Conservation (phyloP, 2,113 vertebrate genomes). For the Turnix velox region DNA sequence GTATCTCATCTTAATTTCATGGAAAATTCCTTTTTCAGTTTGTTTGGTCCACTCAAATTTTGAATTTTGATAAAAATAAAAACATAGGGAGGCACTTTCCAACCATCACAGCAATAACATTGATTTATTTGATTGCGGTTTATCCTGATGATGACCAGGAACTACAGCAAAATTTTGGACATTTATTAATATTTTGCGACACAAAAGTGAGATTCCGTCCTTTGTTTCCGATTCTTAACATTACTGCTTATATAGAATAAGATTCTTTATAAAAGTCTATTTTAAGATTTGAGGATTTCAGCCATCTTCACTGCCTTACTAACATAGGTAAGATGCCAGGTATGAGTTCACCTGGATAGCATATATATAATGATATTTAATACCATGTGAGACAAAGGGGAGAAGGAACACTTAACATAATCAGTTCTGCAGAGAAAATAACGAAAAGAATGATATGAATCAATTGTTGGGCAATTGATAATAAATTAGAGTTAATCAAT, state of each 20-base stretch:
- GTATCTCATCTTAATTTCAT: neutral
- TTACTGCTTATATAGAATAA: neutral
- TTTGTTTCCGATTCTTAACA: neutral
- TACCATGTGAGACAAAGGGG: neutral
- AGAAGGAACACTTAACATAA: neutral
- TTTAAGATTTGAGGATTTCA: neutral
- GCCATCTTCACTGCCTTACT: neutral
- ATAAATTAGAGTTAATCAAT: neutral
- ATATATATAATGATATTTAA: neutral
- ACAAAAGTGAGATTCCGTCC: no score
- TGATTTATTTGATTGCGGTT: neutral
- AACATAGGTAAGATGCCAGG: neutral
- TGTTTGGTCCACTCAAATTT: neutral
- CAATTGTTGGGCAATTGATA: neutral
- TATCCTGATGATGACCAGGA: neutral
- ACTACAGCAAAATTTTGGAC: neutral
- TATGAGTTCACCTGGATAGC: neutral
- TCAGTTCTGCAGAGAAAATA: neutral
- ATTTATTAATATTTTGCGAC: no score
- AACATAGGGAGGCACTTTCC: neutral
- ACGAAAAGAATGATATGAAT: neutral
- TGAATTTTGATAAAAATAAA: neutral
- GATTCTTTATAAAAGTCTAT: neutral
- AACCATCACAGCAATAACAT: neutral
- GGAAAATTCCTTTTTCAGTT: neutral